Percentiles rank a stretch among this genome's conserved stretches.
These are phyloP conservation scores for Keiferia lycopersicella DNA, from an alignment of 2,888 invertebrate genomes.

Conservation along the genomic window DNA sequence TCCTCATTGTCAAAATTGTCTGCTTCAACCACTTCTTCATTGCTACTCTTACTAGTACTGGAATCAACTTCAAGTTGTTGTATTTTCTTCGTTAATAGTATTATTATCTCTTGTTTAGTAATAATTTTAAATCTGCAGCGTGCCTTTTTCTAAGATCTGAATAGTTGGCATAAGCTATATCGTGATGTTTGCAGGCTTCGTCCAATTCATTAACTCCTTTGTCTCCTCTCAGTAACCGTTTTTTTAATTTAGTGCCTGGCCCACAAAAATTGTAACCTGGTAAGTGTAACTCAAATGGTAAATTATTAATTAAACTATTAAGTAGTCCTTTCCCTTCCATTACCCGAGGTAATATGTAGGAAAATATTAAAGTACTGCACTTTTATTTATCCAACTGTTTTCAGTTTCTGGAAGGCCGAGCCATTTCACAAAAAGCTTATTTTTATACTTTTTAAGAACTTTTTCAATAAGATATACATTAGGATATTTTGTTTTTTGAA, in stretches of 20 bases:
- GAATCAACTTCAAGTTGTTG: too few species aligned
- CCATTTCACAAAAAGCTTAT: constrained; percentile 43
- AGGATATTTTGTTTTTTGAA: not conserved
- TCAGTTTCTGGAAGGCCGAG: constrained; percentile 36
- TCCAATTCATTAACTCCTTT: constrained; percentile 39
- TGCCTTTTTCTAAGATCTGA: constrained; percentile 38
- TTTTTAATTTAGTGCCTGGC: constrained; percentile 41
- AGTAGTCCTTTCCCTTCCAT: constrained; percentile 29
- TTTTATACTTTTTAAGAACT: constrained; percentile 21
- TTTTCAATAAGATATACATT: not conserved
- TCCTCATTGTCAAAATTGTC: too few species aligned
- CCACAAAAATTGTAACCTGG: constrained; percentile 43
- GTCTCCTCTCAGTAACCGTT: constrained; percentile 47
- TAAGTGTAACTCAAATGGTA: constrained; percentile 37
- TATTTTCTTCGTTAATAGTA: too few species aligned
- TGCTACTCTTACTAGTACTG: too few species aligned
- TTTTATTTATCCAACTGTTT: too few species aligned
- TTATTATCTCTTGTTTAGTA: too few species aligned
- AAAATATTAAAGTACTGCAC: too few species aligned
- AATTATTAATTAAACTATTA: constrained; percentile 31
- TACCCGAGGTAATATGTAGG: not conserved
- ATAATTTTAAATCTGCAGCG: constrained; percentile 46
- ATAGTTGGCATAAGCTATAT: constrained; percentile 34
- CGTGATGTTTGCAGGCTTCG: constrained; percentile 36
- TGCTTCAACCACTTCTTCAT: too few species aligned